Evolutionary conservation across 2,888 invertebrate genomes (phyloP).

Genomic region (Ormyrus rosae): DNA sequence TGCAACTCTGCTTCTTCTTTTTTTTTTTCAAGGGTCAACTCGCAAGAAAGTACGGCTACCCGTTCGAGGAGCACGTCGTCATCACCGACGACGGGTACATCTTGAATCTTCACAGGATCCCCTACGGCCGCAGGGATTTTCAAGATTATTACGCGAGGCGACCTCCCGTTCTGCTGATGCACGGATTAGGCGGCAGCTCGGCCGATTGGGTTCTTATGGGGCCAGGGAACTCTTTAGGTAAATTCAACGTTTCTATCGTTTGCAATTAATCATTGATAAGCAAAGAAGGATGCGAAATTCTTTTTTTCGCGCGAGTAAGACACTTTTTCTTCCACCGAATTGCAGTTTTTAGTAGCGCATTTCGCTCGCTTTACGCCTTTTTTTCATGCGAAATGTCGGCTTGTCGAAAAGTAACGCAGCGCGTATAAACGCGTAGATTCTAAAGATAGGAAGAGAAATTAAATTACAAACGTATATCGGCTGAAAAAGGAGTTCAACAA

Average conservation of each 20-base stretch:
- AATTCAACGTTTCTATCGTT: conserved; percentile 44
- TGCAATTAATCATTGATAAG: background rate
- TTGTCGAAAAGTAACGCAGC: background rate
- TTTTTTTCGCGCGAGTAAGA: too few species aligned
- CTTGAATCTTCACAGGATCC: conserved; percentile 77
- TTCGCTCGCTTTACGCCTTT: too few species aligned
- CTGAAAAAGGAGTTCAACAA: conserved; percentile 30
- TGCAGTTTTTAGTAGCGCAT: too few species aligned
- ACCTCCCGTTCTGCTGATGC: conserved; percentile 77
- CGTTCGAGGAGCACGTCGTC: conserved; percentile 74
- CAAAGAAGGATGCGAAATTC: background rate
- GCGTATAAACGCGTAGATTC: background rate
- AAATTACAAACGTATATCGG: background rate
- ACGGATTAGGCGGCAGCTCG: conserved; percentile 82
- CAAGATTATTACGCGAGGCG: conserved; percentile 26
- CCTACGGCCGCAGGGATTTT: conserved; percentile 68
- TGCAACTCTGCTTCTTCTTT: background rate
- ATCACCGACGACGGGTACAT: conserved; percentile 77
- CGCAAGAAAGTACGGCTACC: conserved; percentile 75
- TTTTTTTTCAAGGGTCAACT: conserved; percentile 64
- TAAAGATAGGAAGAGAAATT: background rate
- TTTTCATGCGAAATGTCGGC: too few species aligned
- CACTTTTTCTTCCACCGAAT: too few species aligned
- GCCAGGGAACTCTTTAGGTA: conserved; percentile 81
- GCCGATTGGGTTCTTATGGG: conserved; percentile 84